phyloP scores from a whole-genome alignment of 2,888 invertebrate species.

The Geotrupes spiniger region DNA sequence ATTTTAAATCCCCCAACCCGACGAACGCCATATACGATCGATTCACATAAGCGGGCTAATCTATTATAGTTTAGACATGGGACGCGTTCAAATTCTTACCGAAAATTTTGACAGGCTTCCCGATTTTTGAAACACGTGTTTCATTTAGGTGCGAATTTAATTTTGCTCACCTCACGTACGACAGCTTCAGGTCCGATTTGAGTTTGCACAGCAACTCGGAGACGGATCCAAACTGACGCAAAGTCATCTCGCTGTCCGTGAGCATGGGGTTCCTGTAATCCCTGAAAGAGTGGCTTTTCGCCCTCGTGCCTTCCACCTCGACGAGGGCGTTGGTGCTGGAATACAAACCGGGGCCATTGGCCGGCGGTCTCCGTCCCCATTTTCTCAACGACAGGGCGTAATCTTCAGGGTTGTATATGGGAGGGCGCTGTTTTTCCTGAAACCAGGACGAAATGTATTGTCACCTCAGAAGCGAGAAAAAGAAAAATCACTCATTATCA shows the following conservation, averaged over 20 bases:
- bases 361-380: conserved; percentile 68
- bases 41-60: too few relatives aligned
- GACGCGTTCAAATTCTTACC: too few relatives aligned
- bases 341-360: conserved; percentile 43
- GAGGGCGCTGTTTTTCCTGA: conserved; percentile 80
- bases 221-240: conserved; percentile 82
- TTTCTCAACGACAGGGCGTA: conserved; percentile 77
- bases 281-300: conserved; percentile 37
- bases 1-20: too few relatives aligned
- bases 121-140: too few relatives aligned
- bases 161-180: conserved; percentile 84
- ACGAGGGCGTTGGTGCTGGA: conserved; percentile 30
- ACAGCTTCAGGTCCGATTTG: conserved; percentile 78
- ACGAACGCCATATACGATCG: too few relatives aligned
- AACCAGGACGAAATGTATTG: conserved; percentile 28
- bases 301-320: conserved; percentile 37
- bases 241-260: conserved; percentile 78
- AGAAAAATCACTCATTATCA: too few relatives aligned
- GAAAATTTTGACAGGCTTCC: too few relatives aligned
- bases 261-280: conserved; percentile 65
- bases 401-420: conserved; percentile 88
- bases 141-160: not conserved
- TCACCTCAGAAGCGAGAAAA: too few relatives aligned
- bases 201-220: conserved; percentile 85
- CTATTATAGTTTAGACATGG: too few relatives aligned